Conservation (phyloP, 2,888 invertebrate genomes). For the Emmelina monodactyla region DNA sequence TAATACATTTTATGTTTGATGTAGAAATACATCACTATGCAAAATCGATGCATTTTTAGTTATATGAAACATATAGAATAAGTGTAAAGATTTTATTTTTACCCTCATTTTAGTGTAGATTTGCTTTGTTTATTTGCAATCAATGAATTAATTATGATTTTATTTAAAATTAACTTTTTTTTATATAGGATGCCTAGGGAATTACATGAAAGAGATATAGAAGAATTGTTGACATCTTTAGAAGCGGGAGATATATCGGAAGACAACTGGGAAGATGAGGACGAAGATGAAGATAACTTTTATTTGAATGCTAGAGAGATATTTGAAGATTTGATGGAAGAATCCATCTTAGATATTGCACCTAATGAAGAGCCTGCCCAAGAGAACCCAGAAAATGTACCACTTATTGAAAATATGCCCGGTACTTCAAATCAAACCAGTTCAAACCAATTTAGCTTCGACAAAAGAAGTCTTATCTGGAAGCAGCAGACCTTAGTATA, state of each 20-base stretch:
- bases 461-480: constrained; percentile 26
- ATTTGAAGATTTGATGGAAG: constrained; percentile 26
- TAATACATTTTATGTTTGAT: no score
- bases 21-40: constrained; percentile 24
- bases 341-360: constrained; percentile 19
- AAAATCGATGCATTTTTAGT: no score
- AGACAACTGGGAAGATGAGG: constrained; percentile 22
- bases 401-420: constrained; percentile 22
- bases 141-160: constrained; percentile 22
- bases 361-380: constrained; percentile 24
- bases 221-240: constrained; percentile 21
- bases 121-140: constrained; percentile 25
- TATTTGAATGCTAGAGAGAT: constrained; percentile 22
- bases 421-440: constrained; percentile 18
- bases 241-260: constrained; percentile 23
- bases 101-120: no score
- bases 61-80: no score
- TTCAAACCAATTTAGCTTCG: constrained; percentile 24
- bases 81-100: no score
- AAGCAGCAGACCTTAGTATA: constrained; percentile 23
- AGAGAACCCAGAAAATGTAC: constrained; percentile 22
- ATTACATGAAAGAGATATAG: constrained; percentile 21
- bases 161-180: constrained; percentile 23
- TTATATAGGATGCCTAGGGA: constrained; percentile 24
- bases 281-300: constrained; percentile 22